Evolutionary conservation across 2,888 invertebrate genomes (phyloP), one percentile per base, ranked within the genome.

Genomic region (Leistus spinibarbis): DNA sequence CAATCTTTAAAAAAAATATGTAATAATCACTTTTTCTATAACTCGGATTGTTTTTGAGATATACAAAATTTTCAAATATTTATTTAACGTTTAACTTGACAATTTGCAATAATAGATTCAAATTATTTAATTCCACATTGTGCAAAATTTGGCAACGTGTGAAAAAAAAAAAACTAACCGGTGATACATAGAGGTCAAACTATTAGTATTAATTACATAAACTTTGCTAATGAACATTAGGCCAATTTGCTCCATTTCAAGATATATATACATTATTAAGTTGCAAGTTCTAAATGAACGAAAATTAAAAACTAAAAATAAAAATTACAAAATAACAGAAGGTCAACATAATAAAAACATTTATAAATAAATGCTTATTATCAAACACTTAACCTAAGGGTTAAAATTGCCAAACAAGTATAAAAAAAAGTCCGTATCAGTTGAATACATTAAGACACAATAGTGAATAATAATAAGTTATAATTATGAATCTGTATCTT

Each of bases 401-500:
- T 69, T 57, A 23, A n/a, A n/a, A 1, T 60, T 23, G 9, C 17
- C 62, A 67, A 22, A 20, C 62, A 69, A 23, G 65, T 66, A 64
- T 17, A 22, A 16, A 40, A 40, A 24, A 40, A 40, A 13, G 5
- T 4, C 40, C 7, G 60, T 24, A 69, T 23, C 24, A 64, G 23
- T 63, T 53, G 60, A 53, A 69, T 62, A 69, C 19, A 63, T 69
- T 57, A 57, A 20, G 19, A 69, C 20, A 69, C 54, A 69, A 40
- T 54, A 23, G 54, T 69, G 54, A 57, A 63, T 63, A 69, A 57
- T 63, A 69, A 57, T 23, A 57, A 62, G 20, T 20, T 69, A 24
- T 69, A 69, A 57, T 57, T 69, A 69, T 16, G 16, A 57, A 69
- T 69, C 65, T 69, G 20, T 69, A 69, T 69, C 56, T 69, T n/a